These are phyloP conservation scores for Stenodema calcarata DNA, from an alignment of 2,888 invertebrate species.

Conservation along the genomic window DNA sequence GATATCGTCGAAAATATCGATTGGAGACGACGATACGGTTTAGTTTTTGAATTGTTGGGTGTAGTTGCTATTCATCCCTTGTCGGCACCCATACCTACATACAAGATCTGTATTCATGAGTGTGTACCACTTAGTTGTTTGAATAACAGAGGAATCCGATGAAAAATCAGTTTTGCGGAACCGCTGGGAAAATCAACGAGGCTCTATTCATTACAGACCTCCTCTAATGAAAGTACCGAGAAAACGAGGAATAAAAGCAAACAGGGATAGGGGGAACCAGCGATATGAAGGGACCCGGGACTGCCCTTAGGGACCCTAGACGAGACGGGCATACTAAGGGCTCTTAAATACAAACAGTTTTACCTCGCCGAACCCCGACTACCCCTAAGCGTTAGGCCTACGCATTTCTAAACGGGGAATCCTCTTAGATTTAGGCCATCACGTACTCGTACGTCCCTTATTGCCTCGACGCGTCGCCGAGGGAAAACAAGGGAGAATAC, in stretches of 20 bases:
- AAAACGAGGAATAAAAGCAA: background rate
- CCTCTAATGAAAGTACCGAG: background rate
- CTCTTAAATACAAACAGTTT: background rate
- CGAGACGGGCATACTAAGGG: background rate
- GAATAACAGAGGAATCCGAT: no score
- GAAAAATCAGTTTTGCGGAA: no score
- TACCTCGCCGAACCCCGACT: background rate
- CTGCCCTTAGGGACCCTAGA: background rate
- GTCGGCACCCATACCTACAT: no score
- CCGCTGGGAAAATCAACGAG: background rate
- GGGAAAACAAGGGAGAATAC: background rate
- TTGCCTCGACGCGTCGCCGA: background rate
- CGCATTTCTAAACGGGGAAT: background rate
- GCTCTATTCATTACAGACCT: background rate
- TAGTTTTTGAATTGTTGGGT: no score
- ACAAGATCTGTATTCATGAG: no score
- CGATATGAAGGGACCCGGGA: background rate
- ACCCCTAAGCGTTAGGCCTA: background rate
- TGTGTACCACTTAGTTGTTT: no score
- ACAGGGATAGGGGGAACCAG: background rate
- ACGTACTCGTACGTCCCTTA: background rate
- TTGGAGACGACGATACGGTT: no score
- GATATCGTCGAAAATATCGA: no score
- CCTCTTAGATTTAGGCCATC: background rate
- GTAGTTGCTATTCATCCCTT: no score